Evolutionary conservation across 2,113 vertebrate species (phyloP), one percentile per base, ranked within the genome.

Genomic region (Puffinus mauretanicus): DNA sequence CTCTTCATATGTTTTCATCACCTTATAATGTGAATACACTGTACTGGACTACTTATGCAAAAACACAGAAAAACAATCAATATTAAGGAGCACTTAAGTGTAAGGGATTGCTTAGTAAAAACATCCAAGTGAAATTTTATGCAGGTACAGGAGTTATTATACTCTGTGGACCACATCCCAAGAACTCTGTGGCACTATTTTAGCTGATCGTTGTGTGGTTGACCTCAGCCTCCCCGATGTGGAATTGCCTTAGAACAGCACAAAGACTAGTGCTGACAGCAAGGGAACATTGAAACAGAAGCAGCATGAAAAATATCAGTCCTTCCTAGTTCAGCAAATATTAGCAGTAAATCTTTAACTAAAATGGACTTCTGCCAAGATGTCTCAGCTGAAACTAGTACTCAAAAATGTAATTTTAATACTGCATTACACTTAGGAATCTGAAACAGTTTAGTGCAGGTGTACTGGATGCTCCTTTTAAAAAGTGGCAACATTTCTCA

Each of bases 261-360:
- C 42, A 95, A 95, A 91, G 14, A 11, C n/a, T 86, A 32, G 9
- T 88, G 78, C 62, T 91, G 81, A 94, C 83, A 95, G 46, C 65
- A 91, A 77, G 26, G 17, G 57, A 89, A 84, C 27, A 16, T 25
- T 91, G 86, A 89, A 95, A 95, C 34, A 90, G 70, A 86, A 93
- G 49, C 46, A 73, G 46, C 24, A 64, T 88, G 47, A 95, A 95
- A 96, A 95, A 91, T 93, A 87, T 66, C 1, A 0, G 19, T 64
- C 20, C 26, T 76, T 93, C 51, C 46, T 80, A 73, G 52, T 94
- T 94, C 84, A 95, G 51, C 58, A 94, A 88, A 77, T 88, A 94
- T 91, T 90, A 93, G 16, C 62, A 91, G 32, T 95, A 86, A 88
- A 93, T 93, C 90, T 87, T 95, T 66, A 91, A 89, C 46, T 82